Percentiles rank a stretch among this genome's conserved stretches.
Evolutionary conservation across 2,888 invertebrate genomes (phyloP).

Genomic region (Dynastes grantii): DNA sequence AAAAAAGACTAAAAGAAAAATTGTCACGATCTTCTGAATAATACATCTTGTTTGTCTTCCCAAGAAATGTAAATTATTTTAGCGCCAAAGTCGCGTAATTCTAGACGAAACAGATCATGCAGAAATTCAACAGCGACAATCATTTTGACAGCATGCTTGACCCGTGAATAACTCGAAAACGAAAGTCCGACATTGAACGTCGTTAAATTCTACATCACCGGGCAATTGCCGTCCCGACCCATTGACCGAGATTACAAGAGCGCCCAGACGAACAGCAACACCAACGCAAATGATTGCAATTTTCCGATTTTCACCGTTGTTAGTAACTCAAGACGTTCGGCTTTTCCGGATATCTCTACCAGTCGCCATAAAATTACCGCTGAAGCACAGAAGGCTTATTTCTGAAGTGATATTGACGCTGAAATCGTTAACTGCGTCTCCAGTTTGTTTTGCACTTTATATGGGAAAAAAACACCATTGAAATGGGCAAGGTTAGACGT

Average conservation of each 20-base stretch:
- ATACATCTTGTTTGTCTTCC: no score
- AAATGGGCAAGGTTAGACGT: conserved; percentile 34
- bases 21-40: no score
- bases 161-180: conserved; percentile 48
- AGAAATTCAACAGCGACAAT: no score
- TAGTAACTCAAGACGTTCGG: neutral
- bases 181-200: conserved; percentile 56
- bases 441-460: conserved; percentile 41
- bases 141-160: no score
- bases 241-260: conserved; percentile 55
- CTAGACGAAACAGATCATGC: no score
- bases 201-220: conserved; percentile 20
- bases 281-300: conserved; percentile 56
- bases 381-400: neutral
- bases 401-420: neutral
- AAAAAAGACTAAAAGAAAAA: no score
- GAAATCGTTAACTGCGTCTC: conserved; percentile 36
- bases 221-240: conserved; percentile 49
- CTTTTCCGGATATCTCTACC: neutral
- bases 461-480: conserved; percentile 40
- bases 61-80: no score
- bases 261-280: conserved; percentile 31
- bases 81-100: no score
- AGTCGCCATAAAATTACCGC: conserved; percentile 4
- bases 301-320: conserved; percentile 42